These are phyloP conservation scores for Drosophila bocqueti DNA, from an alignment of 1,140 invertebrate genomes.

Conservation along the genomic window DNA sequence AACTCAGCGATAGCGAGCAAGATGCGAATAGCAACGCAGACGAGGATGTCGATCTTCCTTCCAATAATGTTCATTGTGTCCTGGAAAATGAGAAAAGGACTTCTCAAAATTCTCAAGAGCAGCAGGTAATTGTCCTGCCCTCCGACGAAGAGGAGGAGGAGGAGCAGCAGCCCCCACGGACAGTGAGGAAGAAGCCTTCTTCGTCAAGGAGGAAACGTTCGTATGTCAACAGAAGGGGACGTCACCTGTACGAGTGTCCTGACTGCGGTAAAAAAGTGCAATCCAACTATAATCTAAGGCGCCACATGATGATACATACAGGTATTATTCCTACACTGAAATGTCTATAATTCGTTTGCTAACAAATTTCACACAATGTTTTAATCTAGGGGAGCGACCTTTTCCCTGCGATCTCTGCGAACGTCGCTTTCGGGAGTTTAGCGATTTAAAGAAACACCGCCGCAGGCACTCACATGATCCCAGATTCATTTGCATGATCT, in stretches of 20 bases:
- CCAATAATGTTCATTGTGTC: constrained; percentile 55
- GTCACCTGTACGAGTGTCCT: constrained; percentile 72
- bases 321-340: constrained; percentile 36
- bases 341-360: not conserved
- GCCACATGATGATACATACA: constrained; percentile 84
- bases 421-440: constrained; percentile 87
- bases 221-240: constrained; percentile 60
- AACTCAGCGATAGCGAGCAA: constrained; percentile 68
- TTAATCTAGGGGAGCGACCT: constrained; percentile 77
- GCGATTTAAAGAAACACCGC: constrained; percentile 86
- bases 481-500: constrained; percentile 87
- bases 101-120: not conserved
- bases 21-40: constrained; percentile 28
- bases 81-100: constrained; percentile 5
- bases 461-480: constrained; percentile 86
- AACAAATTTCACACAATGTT: not conserved
- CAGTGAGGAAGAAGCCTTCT: constrained; percentile 29
- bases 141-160: constrained; percentile 20
- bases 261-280: constrained; percentile 81
- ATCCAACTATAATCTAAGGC: constrained; percentile 79
- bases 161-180: constrained; percentile 10
- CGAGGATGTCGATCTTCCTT: constrained; percentile 39
- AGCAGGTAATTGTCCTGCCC: constrained; percentile 15
- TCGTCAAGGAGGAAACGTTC: constrained; percentile 39
- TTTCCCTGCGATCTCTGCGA: constrained; percentile 86